Conservation (phyloP, 2,797 vertebrate species). For the Myotis pilosus region DNA sequence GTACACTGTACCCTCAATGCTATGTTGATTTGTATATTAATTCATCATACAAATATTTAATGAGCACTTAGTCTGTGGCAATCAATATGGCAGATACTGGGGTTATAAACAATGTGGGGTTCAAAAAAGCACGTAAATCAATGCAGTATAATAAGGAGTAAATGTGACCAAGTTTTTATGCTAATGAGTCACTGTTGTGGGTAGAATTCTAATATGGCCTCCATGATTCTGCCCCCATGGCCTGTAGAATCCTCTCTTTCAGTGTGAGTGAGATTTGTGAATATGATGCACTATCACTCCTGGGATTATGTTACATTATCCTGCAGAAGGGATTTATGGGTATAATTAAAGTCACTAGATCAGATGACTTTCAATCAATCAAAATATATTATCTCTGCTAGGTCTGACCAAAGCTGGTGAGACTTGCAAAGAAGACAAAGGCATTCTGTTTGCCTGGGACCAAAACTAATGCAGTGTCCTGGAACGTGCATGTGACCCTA, state of each 20-base stretch:
- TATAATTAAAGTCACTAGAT: background rate
- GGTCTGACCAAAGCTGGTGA: background rate
- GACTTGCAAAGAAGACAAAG: background rate
- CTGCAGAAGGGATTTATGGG: background rate
- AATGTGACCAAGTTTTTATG: background rate
- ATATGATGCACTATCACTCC: background rate
- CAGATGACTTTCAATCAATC: background rate
- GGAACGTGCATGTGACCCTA: accelerated
- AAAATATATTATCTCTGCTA: background rate
- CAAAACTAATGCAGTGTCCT: background rate
- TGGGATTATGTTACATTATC: background rate
- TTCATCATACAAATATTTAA: background rate
- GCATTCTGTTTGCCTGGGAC: background rate
- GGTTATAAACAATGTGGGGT: background rate
- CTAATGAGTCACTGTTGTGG: background rate
- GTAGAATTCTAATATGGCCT: background rate
- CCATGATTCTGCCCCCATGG: accelerated
- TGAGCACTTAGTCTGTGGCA: background rate
- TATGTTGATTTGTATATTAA: background rate
- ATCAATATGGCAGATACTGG: background rate
- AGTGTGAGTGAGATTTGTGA: background rate
- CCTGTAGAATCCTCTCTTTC: background rate
- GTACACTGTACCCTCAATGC: background rate
- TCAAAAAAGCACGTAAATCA: background rate
- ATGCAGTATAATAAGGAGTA: accelerated